phyloP scores from a whole-genome alignment of 2,113 vertebrate genomes.

The Genyomyrus donnyi region DNA sequence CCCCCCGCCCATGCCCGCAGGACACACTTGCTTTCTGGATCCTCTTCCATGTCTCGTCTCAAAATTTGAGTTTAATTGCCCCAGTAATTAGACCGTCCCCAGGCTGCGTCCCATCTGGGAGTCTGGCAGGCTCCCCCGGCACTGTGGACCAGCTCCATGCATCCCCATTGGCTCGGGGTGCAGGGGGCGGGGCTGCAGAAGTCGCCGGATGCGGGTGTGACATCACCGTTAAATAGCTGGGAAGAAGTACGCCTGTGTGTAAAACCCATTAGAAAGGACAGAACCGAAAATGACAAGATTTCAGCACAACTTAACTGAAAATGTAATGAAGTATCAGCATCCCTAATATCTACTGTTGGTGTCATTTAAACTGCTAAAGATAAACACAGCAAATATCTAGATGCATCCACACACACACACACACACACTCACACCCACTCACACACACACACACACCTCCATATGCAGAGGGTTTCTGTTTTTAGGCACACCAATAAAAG shows the following conservation, averaged over 20 bases:
- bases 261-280: background rate
- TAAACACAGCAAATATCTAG: background rate
- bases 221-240: background rate
- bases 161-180: background rate
- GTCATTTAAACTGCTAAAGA: background rate
- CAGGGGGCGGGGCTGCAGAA: background rate
- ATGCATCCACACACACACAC: background rate
- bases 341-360: background rate
- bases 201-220: background rate
- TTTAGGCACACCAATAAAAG: background rate
- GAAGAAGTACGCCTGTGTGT: background rate
- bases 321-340: background rate
- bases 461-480: background rate
- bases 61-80: conserved; percentile 31
- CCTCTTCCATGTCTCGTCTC: conserved; percentile 21
- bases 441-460: background rate
- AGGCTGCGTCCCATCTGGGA: conserved; percentile 18
- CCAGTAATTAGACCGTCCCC: conserved; percentile 29
- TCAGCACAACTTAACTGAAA: background rate
- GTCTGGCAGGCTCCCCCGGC: conserved; percentile 14
- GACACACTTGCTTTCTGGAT: conserved; percentile 19
- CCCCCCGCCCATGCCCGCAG: background rate
- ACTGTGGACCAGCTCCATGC: background rate
- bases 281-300: background rate
- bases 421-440: background rate